Conservation (phyloP, 2,113 vertebrate species). For the Peromyscus maniculatus region DNA sequence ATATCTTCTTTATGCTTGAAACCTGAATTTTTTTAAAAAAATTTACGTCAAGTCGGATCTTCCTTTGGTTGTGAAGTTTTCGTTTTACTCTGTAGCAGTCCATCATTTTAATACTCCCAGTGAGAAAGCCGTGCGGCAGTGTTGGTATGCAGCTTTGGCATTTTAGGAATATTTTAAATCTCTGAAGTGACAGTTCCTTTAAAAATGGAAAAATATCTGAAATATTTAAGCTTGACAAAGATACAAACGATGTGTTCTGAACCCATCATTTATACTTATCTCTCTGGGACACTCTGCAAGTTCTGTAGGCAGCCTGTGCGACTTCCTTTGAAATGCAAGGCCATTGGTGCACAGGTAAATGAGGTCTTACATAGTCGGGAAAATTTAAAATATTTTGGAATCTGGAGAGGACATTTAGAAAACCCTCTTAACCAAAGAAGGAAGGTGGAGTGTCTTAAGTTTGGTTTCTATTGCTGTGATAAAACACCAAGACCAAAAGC, state of each 20-base stretch:
- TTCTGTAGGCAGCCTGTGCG: not conserved
- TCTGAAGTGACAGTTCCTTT: conserved; percentile 65
- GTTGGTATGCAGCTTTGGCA: conserved; percentile 2
- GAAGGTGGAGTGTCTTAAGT: not conserved
- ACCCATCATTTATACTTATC: not conserved
- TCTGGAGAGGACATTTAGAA: conserved; percentile 4
- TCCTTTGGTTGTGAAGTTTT: conserved; percentile 39
- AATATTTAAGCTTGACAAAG: conserved; percentile 68
- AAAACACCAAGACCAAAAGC: not conserved
- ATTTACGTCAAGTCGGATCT: not conserved
- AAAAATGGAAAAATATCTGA: conserved; percentile 70
- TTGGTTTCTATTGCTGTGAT: not conserved
- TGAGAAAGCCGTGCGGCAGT: not conserved
- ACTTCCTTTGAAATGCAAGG: conserved; percentile 10
- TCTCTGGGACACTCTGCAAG: not conserved
- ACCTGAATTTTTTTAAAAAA: not conserved
- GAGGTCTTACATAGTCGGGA: not conserved
- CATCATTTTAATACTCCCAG: conserved; percentile 57
- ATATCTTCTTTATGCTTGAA: conserved; percentile 40
- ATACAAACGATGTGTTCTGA: conserved; percentile 26
- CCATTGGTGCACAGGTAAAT: conserved; percentile 43
- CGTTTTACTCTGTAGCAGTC: conserved; percentile 47
- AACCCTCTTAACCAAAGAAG: conserved; percentile 17
- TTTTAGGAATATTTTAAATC: conserved; percentile 71
- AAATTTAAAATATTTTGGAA: conserved; percentile 9